phyloP scores from a whole-genome alignment of 2,797 vertebrate genomes.

The Rhynchotus rufescens region DNA sequence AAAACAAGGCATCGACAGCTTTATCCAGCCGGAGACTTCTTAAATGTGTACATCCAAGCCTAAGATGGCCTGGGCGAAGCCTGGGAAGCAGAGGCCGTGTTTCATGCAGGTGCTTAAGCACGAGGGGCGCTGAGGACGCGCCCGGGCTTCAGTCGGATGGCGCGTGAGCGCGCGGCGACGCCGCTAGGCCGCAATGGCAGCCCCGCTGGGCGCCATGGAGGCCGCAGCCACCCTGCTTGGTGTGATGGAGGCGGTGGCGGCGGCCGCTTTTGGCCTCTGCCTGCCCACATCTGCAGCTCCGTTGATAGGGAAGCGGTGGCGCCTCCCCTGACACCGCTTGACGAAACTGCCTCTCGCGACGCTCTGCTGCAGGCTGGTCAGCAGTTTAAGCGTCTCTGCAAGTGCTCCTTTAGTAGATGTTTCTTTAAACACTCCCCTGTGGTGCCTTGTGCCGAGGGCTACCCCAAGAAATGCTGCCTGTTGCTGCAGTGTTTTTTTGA shows the following conservation, averaged over 20 bases:
- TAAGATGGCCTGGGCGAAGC: too few relatives aligned
- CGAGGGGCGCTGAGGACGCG: not conserved
- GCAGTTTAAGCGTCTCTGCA: not conserved
- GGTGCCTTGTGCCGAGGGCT: not conserved
- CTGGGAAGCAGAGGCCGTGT: not conserved
- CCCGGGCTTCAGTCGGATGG: too few relatives aligned
- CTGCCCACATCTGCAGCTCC: not conserved
- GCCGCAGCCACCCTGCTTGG: too few relatives aligned
- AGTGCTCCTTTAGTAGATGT: not conserved
- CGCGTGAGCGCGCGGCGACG: too few relatives aligned
- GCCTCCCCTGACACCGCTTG: not conserved
- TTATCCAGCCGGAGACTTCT: not conserved
- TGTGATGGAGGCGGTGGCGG: too few relatives aligned
- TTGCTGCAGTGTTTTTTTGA: not conserved
- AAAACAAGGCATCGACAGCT: not conserved
- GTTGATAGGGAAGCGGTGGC: not conserved
- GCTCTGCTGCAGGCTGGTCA: not conserved
- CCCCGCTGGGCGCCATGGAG: too few relatives aligned
- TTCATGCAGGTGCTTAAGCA: not conserved
- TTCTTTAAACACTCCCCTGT: not conserved
- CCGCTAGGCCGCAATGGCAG: too few relatives aligned
- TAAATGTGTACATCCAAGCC: not conserved
- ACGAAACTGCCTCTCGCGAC: not conserved
- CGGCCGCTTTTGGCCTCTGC: too few relatives aligned
- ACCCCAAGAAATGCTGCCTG: not conserved